Evolutionary conservation across 2,797 vertebrate genomes (phyloP).

Genomic region (Miichthys miiuy): DNA sequence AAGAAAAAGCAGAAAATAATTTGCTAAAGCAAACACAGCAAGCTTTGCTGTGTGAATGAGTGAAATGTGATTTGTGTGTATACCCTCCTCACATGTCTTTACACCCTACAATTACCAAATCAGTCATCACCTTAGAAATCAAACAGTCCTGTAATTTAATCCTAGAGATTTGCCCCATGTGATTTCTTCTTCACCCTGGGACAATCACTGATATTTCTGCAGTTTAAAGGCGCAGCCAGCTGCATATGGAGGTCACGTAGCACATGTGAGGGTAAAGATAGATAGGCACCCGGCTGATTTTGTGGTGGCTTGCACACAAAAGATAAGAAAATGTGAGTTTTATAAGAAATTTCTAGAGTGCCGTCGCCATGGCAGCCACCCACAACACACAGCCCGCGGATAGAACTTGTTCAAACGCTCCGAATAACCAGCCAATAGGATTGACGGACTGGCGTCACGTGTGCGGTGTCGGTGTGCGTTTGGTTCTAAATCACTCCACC

Average conservation of each 20-base stretch:
- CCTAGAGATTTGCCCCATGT: background rate
- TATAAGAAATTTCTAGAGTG: constrained; percentile 15
- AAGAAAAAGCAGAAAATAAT: constrained; percentile 19
- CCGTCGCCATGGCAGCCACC: constrained; percentile 71
- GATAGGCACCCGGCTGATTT: background rate
- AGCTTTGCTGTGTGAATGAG: background rate
- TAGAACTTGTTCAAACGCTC: background rate
- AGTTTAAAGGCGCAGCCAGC: background rate
- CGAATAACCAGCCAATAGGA: constrained; percentile 70
- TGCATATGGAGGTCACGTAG: background rate
- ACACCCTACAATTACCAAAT: constrained; percentile 7
- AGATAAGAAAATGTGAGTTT: background rate
- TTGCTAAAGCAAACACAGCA: background rate
- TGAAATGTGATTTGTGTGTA: background rate
- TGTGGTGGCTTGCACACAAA: background rate
- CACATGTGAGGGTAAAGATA: no score
- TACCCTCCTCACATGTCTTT: constrained; percentile 14
- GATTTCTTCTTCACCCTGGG: background rate
- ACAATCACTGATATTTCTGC: background rate
- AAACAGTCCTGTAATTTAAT: background rate
- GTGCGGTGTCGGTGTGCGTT: constrained; percentile 29
- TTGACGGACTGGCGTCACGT: constrained; percentile 51
- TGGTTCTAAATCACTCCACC: constrained; percentile 8
- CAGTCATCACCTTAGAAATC: constrained; percentile 13
- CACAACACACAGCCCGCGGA: constrained; percentile 56